Conservation (phyloP, 53 echinoderm and acorn worm species). For the Echinarachnius parma region DNA sequence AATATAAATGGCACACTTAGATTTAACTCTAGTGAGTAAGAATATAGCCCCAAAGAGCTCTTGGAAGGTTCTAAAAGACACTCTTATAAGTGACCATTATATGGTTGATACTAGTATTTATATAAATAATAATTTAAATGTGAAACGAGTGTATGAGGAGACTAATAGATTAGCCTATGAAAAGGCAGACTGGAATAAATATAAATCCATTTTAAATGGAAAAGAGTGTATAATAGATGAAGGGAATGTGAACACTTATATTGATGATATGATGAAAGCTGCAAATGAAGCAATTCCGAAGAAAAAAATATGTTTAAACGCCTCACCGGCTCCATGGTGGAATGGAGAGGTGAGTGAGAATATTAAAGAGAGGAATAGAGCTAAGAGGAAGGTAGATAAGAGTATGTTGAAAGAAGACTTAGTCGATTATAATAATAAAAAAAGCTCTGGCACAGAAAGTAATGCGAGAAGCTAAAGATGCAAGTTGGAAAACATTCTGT, state of each 20-base stretch:
- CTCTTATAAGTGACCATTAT: neutral
- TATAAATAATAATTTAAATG: neutral
- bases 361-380: constrained; percentile 2
- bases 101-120: neutral
- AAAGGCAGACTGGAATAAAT: too few relatives aligned
- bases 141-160: neutral
- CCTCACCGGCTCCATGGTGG: neutral
- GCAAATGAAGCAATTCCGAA: too few relatives aligned
- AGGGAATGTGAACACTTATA: neutral
- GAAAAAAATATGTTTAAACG: neutral
- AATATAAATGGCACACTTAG: too few relatives aligned
- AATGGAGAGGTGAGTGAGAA: too few relatives aligned
- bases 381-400: neutral
- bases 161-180: too few relatives aligned
- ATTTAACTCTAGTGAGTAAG: neutral
- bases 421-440: neutral
- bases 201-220: neutral
- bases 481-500: neutral
- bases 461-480: constrained; percentile 1
- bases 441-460: neutral
- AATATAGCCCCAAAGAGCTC: neutral
- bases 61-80: neutral
- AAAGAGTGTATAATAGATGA: neutral
- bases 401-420: neutral
- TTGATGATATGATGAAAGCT: too few relatives aligned